Evolutionary conservation across 2,888 invertebrate genomes (phyloP).

Genomic region (Saturnia pavonia): DNA sequence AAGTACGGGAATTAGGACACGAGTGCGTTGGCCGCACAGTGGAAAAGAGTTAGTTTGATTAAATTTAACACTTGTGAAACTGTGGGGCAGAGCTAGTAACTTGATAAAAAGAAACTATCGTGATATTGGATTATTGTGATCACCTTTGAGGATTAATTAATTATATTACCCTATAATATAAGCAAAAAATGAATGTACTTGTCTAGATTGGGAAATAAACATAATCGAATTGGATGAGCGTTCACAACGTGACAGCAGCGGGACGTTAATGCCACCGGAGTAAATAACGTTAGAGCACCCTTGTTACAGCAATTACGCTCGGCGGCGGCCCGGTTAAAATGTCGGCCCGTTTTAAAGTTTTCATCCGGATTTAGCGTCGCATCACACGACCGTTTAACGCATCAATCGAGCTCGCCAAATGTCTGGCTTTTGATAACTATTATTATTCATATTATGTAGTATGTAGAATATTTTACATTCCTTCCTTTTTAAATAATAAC

Average conservation of each 20-base stretch:
- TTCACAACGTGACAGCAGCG: constrained; percentile 61
- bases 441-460: constrained; percentile 35
- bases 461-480: neutral
- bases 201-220: constrained; percentile 61
- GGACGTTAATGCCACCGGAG: constrained; percentile 70
- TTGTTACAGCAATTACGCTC: constrained; percentile 74
- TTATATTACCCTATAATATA: constrained; percentile 35
- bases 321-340: constrained; percentile 47
- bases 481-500: neutral
- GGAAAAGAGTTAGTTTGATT: no score
- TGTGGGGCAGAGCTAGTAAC: no score
- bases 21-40: no score
- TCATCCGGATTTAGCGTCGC: constrained; percentile 56
- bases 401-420: constrained; percentile 53
- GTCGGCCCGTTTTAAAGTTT: constrained; percentile 63
- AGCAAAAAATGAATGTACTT: constrained; percentile 34
- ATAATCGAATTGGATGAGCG: constrained; percentile 66
- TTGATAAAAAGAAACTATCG: no score
- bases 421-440: constrained; percentile 47
- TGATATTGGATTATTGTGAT: no score
- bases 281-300: constrained; percentile 78
- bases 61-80: no score
- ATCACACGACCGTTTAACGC: constrained; percentile 58
- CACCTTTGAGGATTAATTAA: constrained; percentile 22
- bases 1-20: no score